These are phyloP conservation scores for Drosophila greeni DNA, from an alignment of 2,888 invertebrate species.

Conservation along the genomic window DNA sequence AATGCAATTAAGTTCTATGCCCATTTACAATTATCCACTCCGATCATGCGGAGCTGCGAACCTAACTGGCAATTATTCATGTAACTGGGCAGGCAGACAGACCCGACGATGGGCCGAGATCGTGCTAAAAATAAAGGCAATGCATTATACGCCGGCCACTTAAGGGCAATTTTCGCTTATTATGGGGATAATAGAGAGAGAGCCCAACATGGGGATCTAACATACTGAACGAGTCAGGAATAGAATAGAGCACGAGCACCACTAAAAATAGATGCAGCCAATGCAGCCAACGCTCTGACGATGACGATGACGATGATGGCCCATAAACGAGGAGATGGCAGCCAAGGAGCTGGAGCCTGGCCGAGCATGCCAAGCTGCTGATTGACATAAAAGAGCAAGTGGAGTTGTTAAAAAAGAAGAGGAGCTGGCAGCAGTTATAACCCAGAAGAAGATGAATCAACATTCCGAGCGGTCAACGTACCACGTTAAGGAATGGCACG, in stretches of 20 bases:
- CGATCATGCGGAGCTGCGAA: slow-evolving; percentile 23
- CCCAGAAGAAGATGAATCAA: slow-evolving; percentile 69
- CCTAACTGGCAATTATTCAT: slow-evolving; percentile 55
- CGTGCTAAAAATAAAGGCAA: slow-evolving; percentile 72
- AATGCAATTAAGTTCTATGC: slow-evolving; percentile 68
- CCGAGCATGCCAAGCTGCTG: slow-evolving; percentile 42
- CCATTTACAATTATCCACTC: slow-evolving; percentile 49
- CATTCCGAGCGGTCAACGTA: slow-evolving; percentile 75
- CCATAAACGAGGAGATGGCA: slow-evolving; percentile 60
- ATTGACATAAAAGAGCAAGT: slow-evolving; percentile 72
- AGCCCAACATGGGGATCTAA: slow-evolving; percentile 58
- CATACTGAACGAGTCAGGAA: slow-evolving; percentile 63
- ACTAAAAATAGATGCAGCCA: slow-evolving; percentile 68
- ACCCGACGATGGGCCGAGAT: slow-evolving; percentile 46
- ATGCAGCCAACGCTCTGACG: slow-evolving; percentile 35
- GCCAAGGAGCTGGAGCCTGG: slow-evolving; percentile 6
- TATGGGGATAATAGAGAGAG: slow-evolving; percentile 50
- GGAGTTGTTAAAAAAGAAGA: slow-evolving; percentile 53
- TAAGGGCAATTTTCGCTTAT: slow-evolving; percentile 71
- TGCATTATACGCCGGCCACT: slow-evolving; percentile 62
- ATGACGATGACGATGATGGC: slow-evolving; percentile 55
- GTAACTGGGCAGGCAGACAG: slow-evolving; percentile 37
- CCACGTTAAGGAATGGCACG: slow-evolving; percentile 59
- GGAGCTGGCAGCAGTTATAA: slow-evolving; percentile 42
- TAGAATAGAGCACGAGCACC: slow-evolving; percentile 60